Base-by-base conservation (phyloP, 2,797 vertebrate genomes). In the Lepilemur septentrionalis region DNA sequence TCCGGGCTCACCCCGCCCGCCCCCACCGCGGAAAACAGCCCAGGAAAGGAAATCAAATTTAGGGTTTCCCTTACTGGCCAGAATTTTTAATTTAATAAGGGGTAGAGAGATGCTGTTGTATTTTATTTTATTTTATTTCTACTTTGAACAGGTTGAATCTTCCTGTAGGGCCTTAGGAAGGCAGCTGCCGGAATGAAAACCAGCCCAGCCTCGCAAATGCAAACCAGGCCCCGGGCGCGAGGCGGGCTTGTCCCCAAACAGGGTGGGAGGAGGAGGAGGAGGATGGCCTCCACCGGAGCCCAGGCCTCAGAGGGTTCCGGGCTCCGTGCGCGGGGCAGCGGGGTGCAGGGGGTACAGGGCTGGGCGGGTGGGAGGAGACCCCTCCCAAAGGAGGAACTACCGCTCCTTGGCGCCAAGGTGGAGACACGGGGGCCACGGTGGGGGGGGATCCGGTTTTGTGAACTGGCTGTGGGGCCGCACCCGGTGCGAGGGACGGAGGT, bases 21-120 rank as follows among this genome's bases (percentile, higher is more conserved):
- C 48, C 97, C 96, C 94, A 82, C 88, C 91, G 41, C 52, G 28
- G 22, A 76, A 78, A 81, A 35, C 97, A 95, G 96, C 97, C 96
- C 97, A 93, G 97, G 96, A 94, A 98, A 97, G 98, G 97, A 98
- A 98, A 98, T 98, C 98, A 91, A 96, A 98, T 97, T 98, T 89
- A 59, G 98, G 96, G 96, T 32, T 93, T 98, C 98, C 97, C 98
- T 97, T 92, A 83, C 72, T 98, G 98, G 98, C 97, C 98, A 85
- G 92, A 78, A 94, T 95, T 95, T 67, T 91, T 97, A 97, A 98
- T 98, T 98, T 98, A 98, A 99, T 99, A 96, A 98, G 97, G 97
- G 98, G 98, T 87, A 93, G 97, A 97, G 99, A 98, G 98, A 97
- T 96, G 81, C 94, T 95, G 96, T 94, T 69, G 63, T 72, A 83